Evolutionary conservation across 2,888 invertebrate genomes (phyloP), one percentile per base, ranked within the genome.

Genomic region (Cephus sareptanus): DNA sequence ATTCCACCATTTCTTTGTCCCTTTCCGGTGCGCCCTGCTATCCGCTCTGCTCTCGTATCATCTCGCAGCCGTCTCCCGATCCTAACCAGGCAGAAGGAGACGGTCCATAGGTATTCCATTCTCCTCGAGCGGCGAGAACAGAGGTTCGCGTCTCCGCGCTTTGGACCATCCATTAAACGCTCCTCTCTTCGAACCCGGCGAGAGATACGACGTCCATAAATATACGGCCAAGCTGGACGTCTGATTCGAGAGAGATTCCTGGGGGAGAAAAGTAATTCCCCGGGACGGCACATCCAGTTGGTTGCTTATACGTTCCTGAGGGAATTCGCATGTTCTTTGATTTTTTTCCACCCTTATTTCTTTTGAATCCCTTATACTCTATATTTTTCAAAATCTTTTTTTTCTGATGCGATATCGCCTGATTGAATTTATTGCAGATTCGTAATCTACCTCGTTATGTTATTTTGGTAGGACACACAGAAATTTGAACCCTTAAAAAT

Each of bases 121-220:
- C 84, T 83, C 83, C 82, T 81, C 81, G 81, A 81, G 88, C 90
- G 90, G 90, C 89, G 87, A 91, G 90, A 91, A 91, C 91, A 91
- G 88, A 91, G 88, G 88, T 86, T 86, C 87, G 88, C 88, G 86
- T 88, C 87, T 87, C 86, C 86, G 86, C 87, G 87, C 88, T 88
- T 86, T 85, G 87, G 87, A 85, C 87, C 91, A 90, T 91, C 89
- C 88, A 90, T 91, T 91, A 90, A 89, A 90, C 83, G 86, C 84
- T 88, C 83, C 83, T 56, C 56, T 56, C 56, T 83, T 80, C 83
- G 77, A 79, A 85, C 85, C 82, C 86, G 84, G 85, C 87, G 86
- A 87, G 87, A 89, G 87, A 90, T 89, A 89, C 89, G 85, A 85
- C 86, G 88, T 86, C 88, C 89, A 90, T 91, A 91, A 91, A 91